phyloP scores from a whole-genome alignment of 2,888 invertebrate species.

The Panzeria rudis region DNA sequence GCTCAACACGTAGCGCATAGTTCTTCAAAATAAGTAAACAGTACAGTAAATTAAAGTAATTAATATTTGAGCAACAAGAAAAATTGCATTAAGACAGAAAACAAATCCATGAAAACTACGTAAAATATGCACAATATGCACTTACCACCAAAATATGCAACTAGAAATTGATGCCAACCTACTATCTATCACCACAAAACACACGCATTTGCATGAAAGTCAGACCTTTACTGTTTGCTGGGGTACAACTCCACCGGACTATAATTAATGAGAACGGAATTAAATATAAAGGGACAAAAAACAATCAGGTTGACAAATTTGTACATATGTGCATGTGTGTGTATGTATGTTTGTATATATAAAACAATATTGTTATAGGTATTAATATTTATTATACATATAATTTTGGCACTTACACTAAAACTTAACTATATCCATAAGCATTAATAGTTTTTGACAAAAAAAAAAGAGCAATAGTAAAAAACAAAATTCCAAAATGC shows the following conservation, averaged over 20 bases:
- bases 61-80: conserved; percentile 42
- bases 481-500: neutral
- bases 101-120: neutral
- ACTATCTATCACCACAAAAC: no score
- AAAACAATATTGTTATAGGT: no score
- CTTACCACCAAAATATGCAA: no score
- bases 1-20: neutral
- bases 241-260: no score
- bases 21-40: neutral
- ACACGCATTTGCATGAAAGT: no score
- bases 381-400: no score
- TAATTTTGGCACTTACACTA: neutral
- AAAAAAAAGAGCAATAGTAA: neutral
- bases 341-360: neutral
- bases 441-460: conserved; percentile 10
- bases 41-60: conserved; percentile 19
- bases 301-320: neutral
- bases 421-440: neutral
- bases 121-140: no score
- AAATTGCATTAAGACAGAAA: conserved; percentile 10
- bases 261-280: neutral
- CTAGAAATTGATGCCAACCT: no score
- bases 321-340: no score
- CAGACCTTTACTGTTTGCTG: no score
- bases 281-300: neutral